These are phyloP conservation scores for Trachymyrmex septentrionalis DNA, from an alignment of 1,140 invertebrate genomes.

Conservation along the genomic window DNA sequence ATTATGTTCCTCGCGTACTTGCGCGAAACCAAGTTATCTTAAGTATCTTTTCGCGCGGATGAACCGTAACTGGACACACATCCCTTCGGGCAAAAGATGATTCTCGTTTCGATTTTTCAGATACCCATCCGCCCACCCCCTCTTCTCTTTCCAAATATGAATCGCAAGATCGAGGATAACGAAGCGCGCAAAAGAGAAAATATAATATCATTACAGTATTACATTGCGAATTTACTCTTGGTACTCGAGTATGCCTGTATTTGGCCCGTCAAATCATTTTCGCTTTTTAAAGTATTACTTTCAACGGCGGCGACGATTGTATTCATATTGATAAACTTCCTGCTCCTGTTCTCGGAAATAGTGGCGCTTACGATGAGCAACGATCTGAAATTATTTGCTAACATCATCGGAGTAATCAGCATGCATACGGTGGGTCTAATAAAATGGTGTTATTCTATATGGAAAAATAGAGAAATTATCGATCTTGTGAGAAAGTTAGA, in stretches of 20 bases:
- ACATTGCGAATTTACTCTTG: conserved; percentile 4
- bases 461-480: conserved; percentile 41
- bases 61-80: not conserved
- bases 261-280: conserved; percentile 40
- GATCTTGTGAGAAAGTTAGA: conserved; percentile 63
- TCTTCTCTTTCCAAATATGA: not conserved
- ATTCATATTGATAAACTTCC: conserved; percentile 44
- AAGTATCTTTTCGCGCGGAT: conserved; percentile 31
- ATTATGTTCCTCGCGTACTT: conserved; percentile 59
- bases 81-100: not conserved
- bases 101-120: conserved; percentile 32
- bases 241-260: conserved; percentile 22
- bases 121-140: not conserved
- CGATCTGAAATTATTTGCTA: conserved; percentile 61
- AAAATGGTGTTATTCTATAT: conserved; percentile 74
- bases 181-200: not conserved
- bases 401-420: conserved; percentile 49
- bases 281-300: conserved; percentile 36
- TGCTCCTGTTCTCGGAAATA: conserved; percentile 62
- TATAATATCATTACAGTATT: not conserved
- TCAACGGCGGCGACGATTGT: conserved; percentile 4
- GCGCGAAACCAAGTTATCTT: conserved; percentile 42
- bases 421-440: conserved; percentile 65
- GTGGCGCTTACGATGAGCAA: conserved; percentile 40
- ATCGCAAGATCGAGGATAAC: not conserved